These are phyloP conservation scores for Onchidella celtica DNA, from an alignment of 2,888 invertebrate genomes.

Conservation along the genomic window DNA sequence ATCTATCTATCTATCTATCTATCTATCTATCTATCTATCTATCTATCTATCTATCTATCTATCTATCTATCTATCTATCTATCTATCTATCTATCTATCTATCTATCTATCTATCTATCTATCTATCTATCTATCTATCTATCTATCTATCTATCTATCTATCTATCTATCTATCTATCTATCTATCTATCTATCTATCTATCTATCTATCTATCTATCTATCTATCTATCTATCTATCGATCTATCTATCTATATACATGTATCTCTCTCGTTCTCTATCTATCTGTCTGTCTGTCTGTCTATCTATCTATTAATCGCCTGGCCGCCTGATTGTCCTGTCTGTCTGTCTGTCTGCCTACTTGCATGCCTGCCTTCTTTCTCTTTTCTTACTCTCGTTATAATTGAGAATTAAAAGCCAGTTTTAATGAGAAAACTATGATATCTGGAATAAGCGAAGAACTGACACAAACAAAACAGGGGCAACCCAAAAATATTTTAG, in stretches of 20 bases:
- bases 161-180: background rate
- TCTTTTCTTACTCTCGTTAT: background rate
- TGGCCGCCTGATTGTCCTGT: no score
- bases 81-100: conserved; percentile 2
- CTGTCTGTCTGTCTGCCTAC: conserved; percentile 20
- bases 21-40: no score
- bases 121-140: conserved; percentile 1
- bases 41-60: conserved; percentile 1
- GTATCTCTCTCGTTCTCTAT: conserved; percentile 31
- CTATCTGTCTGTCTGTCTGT: conserved; percentile 34
- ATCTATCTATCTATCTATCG: conserved; percentile 37
- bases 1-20: no score
- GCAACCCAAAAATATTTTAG: no score
- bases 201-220: background rate
- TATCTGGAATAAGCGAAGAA: no score
- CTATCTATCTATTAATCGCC: conserved; percentile 22
- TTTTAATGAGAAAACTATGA: no score
- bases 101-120: background rate
- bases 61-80: background rate
- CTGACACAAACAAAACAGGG: no score
- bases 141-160: background rate
- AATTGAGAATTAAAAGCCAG: no score
- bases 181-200: background rate
- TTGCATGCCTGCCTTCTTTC: background rate
- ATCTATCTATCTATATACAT: conserved; percentile 37